phyloP scores from a whole-genome alignment of 2,797 vertebrate species.

The Eulemur mongoz region DNA sequence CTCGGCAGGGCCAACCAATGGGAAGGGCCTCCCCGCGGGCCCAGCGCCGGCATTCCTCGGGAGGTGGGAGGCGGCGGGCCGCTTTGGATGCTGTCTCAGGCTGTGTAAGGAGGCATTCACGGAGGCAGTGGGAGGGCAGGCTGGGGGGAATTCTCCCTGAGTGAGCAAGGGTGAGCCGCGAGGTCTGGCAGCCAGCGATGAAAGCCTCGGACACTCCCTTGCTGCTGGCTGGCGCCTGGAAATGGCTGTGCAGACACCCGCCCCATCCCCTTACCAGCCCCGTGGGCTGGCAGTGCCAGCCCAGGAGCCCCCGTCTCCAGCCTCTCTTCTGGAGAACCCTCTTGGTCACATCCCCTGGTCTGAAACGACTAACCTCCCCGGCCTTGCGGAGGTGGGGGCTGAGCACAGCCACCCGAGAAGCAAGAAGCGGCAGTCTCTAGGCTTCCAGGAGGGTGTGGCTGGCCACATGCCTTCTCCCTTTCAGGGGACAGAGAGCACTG shows the following conservation, averaged over 20 bases:
- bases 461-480: neutral
- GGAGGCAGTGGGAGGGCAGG: conserved; percentile 82
- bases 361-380: neutral
- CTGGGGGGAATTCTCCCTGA: conserved; percentile 83
- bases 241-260: neutral
- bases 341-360: neutral
- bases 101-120: conserved; percentile 86
- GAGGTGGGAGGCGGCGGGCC: conserved; percentile 86
- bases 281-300: neutral
- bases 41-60: conserved; percentile 82
- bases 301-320: neutral
- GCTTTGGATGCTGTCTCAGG: conserved; percentile 83
- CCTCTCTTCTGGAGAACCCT: neutral
- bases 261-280: neutral
- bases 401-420: neutral
- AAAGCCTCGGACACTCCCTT: conserved; percentile 62
- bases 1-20: conserved; percentile 77
- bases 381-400: neutral
- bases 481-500: neutral
- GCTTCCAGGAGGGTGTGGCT: neutral
- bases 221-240: neutral
- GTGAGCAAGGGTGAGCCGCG: conserved; percentile 79
- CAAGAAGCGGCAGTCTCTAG: neutral
- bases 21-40: conserved; percentile 77
- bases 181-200: conserved; percentile 79